Evolutionary conservation across 1,140 invertebrate genomes (phyloP), one percentile per base, ranked within the genome.

Genomic region (Metopolophium dirhodum): DNA sequence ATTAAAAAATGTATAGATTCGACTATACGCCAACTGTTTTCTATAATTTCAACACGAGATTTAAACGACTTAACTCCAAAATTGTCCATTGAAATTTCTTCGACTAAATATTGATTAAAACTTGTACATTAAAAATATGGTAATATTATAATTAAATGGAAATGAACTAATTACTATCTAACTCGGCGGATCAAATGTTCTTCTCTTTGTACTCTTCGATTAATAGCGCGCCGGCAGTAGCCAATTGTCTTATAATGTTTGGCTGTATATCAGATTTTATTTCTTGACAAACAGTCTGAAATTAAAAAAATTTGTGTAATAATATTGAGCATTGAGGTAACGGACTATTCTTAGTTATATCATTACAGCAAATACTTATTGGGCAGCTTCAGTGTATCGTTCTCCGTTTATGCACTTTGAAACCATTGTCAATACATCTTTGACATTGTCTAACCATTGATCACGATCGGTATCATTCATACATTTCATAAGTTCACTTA

Each of bases 1-100:
- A 99, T 95, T 88, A 97, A 96, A 94, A 98, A 99, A 95, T 99
- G 98, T 95, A 97, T 98, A 3, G 98, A 98, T 95, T 99, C 98
- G 0, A 97, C 97, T 14, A 97, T 97, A 93, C 97, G 96, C 98
- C 98, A 99, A 9, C 97, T 96, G 91, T 97, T 97, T 94, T 98
- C 98, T 45, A 97, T 95, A 9, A 96, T 95, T 23, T 95, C 95
- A 22, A 57, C 61, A 77, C 86, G 90, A 0, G 41, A 61, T 68
- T 92, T 93, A 47, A 0, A 96, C 94, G 94, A 94, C 68, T 18
- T 93, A 26, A 22, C 30, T 47, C 26, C 85, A 54, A 83, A 87
- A 37, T 93, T 86, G 68, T 54, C 94, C 91, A 91, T 93, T 94
- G 51, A 61, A 57, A 85, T 57, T 54, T 45, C 93, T 92, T 77